Base-by-base conservation (phyloP, 2,888 invertebrate species). In the Dryobota labecula region DNA sequence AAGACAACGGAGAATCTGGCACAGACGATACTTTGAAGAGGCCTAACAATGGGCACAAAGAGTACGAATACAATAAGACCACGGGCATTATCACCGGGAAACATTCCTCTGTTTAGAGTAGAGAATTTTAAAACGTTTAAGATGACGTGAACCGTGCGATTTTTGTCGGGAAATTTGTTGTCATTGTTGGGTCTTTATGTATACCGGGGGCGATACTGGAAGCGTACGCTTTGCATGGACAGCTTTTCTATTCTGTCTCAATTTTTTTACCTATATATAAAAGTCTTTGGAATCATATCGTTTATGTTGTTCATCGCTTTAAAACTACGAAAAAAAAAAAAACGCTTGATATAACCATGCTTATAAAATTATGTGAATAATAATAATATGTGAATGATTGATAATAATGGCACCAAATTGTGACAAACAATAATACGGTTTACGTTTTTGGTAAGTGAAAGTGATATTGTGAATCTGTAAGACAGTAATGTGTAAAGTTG, bases 81-180 rank as follows among this genome's bases (percentile, higher is more conserved):
- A 95, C 95, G 9, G 95, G 95, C 67, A 88, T 93, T 74, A 94
- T 96, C 75, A 95, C 95, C 70, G 95, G 95, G 51, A 95, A 95
- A 90, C 95, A 96, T 93, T 95, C 95, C 84, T 89, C 93, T 51
- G 95, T 96, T 66, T 95, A 92, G 83, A 81, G 69, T 70, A 69
- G 68, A 73, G 56, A 71, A 76, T 71, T 76, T 71, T 78, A 68
- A 84, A 75, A 78, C 78, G 80, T 71, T 83, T 80, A 73, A 71
- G 68, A 72, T 73, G 62, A 68, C 70, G 66, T 82, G 70, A 73
- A 78, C 74, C 67, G 66, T 73, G 73, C 71, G 75, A 80, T 83
- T 81, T 71, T 75, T 70, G 79, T 79, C 58, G 54, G 63, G 47
- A 75, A 65, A 69, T 70, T 70, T 75, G 58, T 57, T 66, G 72